These are phyloP conservation scores for Cygnus atratus DNA, from an alignment of 2,113 vertebrate genomes.

Conservation along the genomic window DNA sequence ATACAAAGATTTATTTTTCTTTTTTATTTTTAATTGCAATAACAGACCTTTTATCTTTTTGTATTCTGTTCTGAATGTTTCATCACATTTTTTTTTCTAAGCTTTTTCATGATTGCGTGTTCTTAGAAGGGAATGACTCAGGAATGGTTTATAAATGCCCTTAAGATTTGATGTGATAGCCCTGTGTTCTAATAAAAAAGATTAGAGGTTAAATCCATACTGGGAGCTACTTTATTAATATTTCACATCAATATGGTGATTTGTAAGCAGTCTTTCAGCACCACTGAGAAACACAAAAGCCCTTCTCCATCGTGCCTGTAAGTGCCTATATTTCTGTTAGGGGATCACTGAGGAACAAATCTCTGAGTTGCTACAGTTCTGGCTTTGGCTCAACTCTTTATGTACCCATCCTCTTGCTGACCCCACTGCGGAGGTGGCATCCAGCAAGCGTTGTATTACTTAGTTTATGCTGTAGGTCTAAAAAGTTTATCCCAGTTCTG, in stretches of 20 bases:
- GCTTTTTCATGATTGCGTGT: neutral
- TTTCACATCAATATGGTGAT: neutral
- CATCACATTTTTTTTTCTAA: neutral
- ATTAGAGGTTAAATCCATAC: neutral
- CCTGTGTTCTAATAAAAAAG: neutral
- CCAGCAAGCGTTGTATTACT: neutral
- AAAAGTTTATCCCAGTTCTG: neutral
- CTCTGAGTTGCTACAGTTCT: neutral
- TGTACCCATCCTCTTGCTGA: neutral
- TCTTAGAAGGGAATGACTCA: neutral
- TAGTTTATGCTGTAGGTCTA: neutral
- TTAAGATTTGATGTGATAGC: neutral
- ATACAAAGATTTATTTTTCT: neutral
- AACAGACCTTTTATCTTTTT: neutral
- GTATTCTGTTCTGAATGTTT: neutral
- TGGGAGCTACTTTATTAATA: neutral
- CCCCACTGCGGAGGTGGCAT: neutral
- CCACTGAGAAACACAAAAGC: neutral
- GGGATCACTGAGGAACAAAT: neutral
- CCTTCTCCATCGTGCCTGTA: neutral
- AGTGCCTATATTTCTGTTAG: neutral
- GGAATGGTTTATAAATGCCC: neutral
- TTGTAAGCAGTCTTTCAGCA: neutral
- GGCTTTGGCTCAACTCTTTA: neutral
- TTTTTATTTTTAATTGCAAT: neutral